These are phyloP conservation scores for Bombycilla garrulus DNA, from an alignment of 2,113 vertebrate species.

Conservation along the genomic window DNA sequence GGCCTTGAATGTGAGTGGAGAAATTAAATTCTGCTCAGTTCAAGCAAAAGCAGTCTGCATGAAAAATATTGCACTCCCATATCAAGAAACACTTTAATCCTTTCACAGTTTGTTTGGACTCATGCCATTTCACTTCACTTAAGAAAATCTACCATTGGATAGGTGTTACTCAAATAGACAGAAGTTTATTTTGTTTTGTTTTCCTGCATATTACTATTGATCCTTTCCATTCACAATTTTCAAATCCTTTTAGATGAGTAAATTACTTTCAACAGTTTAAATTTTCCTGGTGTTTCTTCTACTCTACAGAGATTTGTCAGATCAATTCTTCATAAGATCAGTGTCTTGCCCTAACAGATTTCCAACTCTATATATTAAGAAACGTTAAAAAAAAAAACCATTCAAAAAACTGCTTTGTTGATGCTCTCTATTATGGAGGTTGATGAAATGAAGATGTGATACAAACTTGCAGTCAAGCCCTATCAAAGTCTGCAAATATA, in stretches of 20 bases:
- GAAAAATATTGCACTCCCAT: not conserved
- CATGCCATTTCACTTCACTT: not conserved
- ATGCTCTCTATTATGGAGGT: not conserved
- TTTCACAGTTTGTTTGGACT: slow-evolving; percentile 7
- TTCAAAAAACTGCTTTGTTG: not conserved
- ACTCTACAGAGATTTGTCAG: slow-evolving; percentile 40
- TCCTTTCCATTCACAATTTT: slow-evolving; percentile 61
- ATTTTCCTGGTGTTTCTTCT: slow-evolving; percentile 45
- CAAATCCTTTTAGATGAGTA: slow-evolving; percentile 26
- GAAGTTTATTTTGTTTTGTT: slow-evolving; percentile 25
- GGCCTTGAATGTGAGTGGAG: not conserved
- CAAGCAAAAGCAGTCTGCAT: not conserved
- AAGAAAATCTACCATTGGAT: slow-evolving; percentile 26
- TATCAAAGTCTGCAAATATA: slow-evolving; percentile 19
- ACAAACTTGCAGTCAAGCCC: not conserved
- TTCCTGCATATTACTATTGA: slow-evolving; percentile 42
- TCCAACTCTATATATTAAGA: slow-evolving; percentile 48
- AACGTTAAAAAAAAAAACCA: slow-evolving; percentile 2
- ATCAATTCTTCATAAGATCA: slow-evolving; percentile 54
- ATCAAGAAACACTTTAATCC: not conserved
- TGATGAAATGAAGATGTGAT: slow-evolving; percentile 1
- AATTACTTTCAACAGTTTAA: slow-evolving; percentile 41
- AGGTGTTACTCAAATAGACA: slow-evolving; percentile 25
- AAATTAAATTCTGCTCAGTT: not conserved
- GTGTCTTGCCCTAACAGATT: slow-evolving; percentile 43